Conservation (phyloP, 2,797 vertebrate genomes). For the Babyrousa celebensis region DNA sequence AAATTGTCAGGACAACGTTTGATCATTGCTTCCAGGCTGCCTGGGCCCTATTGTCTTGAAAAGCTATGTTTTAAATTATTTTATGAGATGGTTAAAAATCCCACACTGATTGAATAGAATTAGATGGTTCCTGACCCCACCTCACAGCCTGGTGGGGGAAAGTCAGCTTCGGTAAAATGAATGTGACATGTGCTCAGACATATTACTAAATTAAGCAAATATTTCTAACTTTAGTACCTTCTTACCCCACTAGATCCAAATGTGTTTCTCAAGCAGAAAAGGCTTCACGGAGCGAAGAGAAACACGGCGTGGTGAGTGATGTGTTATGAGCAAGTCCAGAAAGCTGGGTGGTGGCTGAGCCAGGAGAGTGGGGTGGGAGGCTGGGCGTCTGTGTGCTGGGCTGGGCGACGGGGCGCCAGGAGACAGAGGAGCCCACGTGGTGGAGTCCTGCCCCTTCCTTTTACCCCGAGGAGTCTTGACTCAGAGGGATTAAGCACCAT, state of each 20-base stretch:
- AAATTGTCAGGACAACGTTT: background rate
- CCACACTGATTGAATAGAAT: background rate
- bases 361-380: fast-evolving
- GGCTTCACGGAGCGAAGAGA: constrained; percentile 40
- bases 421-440: too few species aligned
- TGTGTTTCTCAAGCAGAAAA: constrained; percentile 64
- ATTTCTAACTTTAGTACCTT: constrained; percentile 77
- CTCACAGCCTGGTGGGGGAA: background rate
- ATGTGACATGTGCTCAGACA: background rate
- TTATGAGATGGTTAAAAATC: constrained; percentile 16
- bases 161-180: background rate
- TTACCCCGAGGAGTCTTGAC: background rate
- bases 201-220: constrained; percentile 62
- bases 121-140: background rate
- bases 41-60: background rate
- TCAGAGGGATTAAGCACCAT: background rate
- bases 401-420: background rate
- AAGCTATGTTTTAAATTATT: constrained; percentile 27
- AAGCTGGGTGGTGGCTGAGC: background rate
- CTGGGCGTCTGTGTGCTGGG: background rate
- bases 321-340: background rate
- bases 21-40: background rate
- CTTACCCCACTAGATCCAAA: constrained; percentile 48
- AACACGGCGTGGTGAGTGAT: background rate
- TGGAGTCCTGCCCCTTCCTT: background rate